Evolutionary conservation across 64 coral and sea anemone genomes (phyloP), one percentile per base, ranked within the genome.

Genomic region (Hydrozoanthus tunicans): DNA sequence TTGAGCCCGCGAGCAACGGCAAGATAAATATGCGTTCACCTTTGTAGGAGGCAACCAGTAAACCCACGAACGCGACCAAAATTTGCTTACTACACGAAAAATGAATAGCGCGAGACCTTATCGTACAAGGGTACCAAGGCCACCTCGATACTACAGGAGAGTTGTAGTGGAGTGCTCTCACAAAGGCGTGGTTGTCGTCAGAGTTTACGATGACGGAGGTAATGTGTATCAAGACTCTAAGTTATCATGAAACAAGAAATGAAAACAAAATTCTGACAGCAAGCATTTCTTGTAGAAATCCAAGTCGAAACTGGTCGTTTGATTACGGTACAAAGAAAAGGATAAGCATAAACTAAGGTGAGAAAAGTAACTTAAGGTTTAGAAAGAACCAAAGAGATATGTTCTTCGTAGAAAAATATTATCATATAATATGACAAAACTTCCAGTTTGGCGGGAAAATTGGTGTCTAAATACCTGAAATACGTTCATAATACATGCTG

Each of bases 121-220:
- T 14, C 4, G 20, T 51, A 15, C 76, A 78, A 51, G 51, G 17
- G 17, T 53, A 11, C 7, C 13, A 78, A 55, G 76, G 76, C 76
- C 76, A 13, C 76, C 53, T 54, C 76, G 53, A 55, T 56, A 78
- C 26, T 78, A 78, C 13, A 78, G 8, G 1, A 78, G 76, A n/a
- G 14, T 78, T 2, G 51, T 78, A 6, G 76, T 23, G 6, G 4
- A 58, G 54, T 78, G 76, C 56, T 7, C 51, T 55, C 76, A 78
- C 76, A 78, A 55, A 15, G 76, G 76, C 51, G 76, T 78, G 53
- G 76, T 78, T 78, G 76, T 78, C 53, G 56, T 78, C 51, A 56
- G 51, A 78, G 51, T 78, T 32, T 78, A 78, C 12, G 76, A 78
- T 12, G 51, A 78, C 10, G 76, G 76, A 78, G 76, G 76, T 78